These are phyloP conservation scores for Cherax destructor DNA, from an alignment of 1,140 invertebrate genomes.

Conservation along the genomic window DNA sequence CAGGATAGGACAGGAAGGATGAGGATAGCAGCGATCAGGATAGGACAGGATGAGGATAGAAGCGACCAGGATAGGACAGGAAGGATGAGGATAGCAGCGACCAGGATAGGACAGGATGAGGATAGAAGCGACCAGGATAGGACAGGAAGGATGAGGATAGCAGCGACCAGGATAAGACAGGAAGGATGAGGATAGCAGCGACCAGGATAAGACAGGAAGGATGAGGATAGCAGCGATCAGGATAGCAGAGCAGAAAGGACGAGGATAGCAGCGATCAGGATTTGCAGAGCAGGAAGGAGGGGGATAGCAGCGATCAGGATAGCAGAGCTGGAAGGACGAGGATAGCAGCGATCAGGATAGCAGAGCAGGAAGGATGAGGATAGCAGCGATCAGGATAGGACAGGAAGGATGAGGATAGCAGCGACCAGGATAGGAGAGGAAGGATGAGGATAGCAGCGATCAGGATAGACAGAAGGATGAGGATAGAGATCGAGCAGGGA, in stretches of 20 bases:
- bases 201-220: neutral
- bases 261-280: neutral
- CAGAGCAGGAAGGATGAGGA: neutral
- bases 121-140: too few relatives aligned
- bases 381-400: neutral
- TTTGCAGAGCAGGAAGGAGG: neutral
- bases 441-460: neutral
- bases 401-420: neutral
- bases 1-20: too few relatives aligned
- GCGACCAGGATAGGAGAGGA: too few relatives aligned
- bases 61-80: neutral
- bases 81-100: too few relatives aligned
- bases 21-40: too few relatives aligned
- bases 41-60: too few relatives aligned
- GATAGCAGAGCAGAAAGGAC: too few relatives aligned
- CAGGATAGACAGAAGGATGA: neutral
- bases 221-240: neutral
- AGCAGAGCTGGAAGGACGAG: neutral
- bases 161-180: too few relatives aligned
- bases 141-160: neutral
- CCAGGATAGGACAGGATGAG: neutral
- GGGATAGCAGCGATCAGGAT: neutral
- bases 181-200: neutral
- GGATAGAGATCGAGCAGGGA: too few relatives aligned
- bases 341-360: neutral